Evolutionary conservation across 2,888 invertebrate species (phyloP).

Genomic region (Megalurothrips usitatus): DNA sequence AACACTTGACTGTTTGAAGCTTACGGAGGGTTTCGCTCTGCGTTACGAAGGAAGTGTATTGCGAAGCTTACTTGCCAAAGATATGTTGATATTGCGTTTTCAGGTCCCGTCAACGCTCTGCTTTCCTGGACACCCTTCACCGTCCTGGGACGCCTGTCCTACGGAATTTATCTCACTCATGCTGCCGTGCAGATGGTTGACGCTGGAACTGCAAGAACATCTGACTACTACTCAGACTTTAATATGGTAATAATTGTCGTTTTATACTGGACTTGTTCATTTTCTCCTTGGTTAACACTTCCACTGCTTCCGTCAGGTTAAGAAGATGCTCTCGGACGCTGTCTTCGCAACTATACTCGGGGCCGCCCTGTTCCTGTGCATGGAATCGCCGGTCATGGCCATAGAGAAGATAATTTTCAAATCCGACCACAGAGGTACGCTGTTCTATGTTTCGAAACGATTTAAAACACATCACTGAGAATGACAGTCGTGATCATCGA

Average conservation of each 20-base stretch:
- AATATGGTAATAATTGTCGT: slow-evolving; percentile 42
- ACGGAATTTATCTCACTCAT: slow-evolving; percentile 54
- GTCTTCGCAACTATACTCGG: neutral
- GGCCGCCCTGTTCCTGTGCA: neutral
- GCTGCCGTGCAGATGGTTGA: slow-evolving; percentile 45
- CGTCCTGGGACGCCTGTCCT: slow-evolving; percentile 52
- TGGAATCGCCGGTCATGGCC: neutral
- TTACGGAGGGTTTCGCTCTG: no score
- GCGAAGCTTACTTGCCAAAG: no score
- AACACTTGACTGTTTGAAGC: no score
- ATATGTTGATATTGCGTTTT: slow-evolving; percentile 11
- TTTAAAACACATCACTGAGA: no score
- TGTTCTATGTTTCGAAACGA: no score
- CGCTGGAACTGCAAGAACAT: slow-evolving; percentile 41
- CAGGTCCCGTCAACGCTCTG: slow-evolving; percentile 37
- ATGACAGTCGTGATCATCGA: no score
- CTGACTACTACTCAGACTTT: slow-evolving; percentile 43
- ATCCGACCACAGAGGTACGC: no score
- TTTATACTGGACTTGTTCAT: neutral
- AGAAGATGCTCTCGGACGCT: neutral
- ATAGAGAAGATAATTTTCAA: neutral
- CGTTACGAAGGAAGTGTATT: no score
- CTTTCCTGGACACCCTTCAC: slow-evolving; percentile 36
- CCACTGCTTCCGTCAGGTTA: neutral
- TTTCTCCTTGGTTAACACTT: neutral